Evolutionary conservation across 2,888 invertebrate species (phyloP).

Genomic region (Torymus tubicola): DNA sequence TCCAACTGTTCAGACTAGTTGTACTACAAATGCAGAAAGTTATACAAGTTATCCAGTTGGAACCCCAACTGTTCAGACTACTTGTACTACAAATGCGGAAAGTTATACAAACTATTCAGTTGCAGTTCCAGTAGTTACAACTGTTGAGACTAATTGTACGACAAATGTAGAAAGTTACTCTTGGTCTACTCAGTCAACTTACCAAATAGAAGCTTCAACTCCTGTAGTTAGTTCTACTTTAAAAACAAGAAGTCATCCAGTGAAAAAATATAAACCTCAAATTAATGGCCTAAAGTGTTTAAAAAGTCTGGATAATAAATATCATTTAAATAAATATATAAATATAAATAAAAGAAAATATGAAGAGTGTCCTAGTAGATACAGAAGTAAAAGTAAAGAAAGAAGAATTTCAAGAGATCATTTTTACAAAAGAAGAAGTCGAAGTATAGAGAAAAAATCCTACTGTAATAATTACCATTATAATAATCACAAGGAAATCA

Average conservation of each 20-base stretch:
- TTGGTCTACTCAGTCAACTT: conserved; percentile 23
- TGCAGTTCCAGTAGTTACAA: no score
- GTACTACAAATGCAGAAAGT: no score
- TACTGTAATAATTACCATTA: conserved; percentile 45
- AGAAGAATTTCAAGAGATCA: conserved; percentile 53
- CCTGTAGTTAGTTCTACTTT: conserved; percentile 43
- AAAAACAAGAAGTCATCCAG: conserved; percentile 49
- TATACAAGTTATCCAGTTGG: no score
- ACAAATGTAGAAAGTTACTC: conserved; percentile 2
- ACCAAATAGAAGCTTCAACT: no score
- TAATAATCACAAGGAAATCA: conserved; percentile 39
- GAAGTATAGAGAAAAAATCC: conserved; percentile 52
- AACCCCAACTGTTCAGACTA: no score
- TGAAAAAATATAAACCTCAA: conserved; percentile 48
- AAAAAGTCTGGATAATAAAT: conserved; percentile 63
- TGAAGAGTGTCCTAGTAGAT: conserved; percentile 56
- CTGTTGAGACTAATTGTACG: no score
- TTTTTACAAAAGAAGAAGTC: conserved; percentile 52
- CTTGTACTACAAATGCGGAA: no score
- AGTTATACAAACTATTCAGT: no score
- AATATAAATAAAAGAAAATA: conserved; percentile 51
- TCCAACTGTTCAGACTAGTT: no score
- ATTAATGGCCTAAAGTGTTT: conserved; percentile 63
- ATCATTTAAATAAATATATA: conserved; percentile 60
- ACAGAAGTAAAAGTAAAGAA: conserved; percentile 60